Conservation (phyloP, 2,113 vertebrate species). For the Puffinus mauretanicus region DNA sequence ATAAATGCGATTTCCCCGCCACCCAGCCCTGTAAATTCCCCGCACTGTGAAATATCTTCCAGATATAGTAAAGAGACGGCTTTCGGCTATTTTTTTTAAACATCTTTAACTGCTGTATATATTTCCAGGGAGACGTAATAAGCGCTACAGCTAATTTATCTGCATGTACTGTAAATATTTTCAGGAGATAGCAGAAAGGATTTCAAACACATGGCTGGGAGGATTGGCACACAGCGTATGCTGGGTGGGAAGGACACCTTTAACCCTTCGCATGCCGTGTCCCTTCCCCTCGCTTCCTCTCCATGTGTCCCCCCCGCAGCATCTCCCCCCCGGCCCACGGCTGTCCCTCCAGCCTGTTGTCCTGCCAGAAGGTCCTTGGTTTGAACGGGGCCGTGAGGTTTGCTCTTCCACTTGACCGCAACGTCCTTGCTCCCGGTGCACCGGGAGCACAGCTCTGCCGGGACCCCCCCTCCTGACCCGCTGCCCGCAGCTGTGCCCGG, state of each 20-base stretch:
- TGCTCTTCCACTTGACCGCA: not conserved
- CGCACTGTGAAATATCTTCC: slow-evolving; percentile 62
- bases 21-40: slow-evolving; percentile 54
- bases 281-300: not conserved
- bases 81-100: slow-evolving; percentile 59
- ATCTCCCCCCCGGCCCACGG: fast-evolving
- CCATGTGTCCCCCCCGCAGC: fast-evolving
- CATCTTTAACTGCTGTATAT: slow-evolving; percentile 70
- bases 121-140: slow-evolving; percentile 67
- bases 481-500: fast-evolving
- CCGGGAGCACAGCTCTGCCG: not conserved
- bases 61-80: slow-evolving; percentile 68
- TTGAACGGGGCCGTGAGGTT: not conserved
- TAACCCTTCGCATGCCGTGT: not conserved
- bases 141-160: slow-evolving; percentile 71
- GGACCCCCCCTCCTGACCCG: not conserved
- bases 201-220: slow-evolving; percentile 71
- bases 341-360: not conserved
- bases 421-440: not conserved
- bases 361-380: not conserved
- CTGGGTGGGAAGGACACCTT: slow-evolving; percentile 30
- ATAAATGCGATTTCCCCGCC: slow-evolving; percentile 44
- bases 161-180: slow-evolving; percentile 70
- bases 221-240: slow-evolving; percentile 27
- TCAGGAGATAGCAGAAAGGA: slow-evolving; percentile 72